phyloP scores from a whole-genome alignment of 2,113 vertebrate genomes.

The Cyprinodon variegatus region DNA sequence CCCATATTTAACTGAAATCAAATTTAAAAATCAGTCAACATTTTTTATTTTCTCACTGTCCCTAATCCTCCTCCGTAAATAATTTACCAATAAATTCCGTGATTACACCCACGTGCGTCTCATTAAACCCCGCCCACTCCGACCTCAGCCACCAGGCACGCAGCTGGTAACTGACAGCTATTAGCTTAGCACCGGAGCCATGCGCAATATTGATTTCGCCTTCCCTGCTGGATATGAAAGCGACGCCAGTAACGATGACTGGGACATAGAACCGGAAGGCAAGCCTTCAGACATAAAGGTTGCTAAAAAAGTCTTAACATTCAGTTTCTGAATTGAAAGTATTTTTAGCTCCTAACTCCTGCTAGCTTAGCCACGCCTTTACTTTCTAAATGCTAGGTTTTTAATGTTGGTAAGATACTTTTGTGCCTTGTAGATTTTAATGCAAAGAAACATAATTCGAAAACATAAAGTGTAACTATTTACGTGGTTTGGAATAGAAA shows the following conservation, averaged over 20 bases:
- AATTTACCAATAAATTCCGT: too few species aligned
- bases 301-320: rapidly evolving
- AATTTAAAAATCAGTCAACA: too few species aligned
- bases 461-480: not conserved
- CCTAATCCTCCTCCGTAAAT: too few species aligned
- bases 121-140: slow-evolving; percentile 11
- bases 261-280: slow-evolving; percentile 56
- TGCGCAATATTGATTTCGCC: slow-evolving; percentile 20
- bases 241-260: slow-evolving; percentile 72
- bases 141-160: too few species aligned
- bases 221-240: slow-evolving; percentile 79
- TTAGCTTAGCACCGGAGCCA: not conserved
- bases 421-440: not conserved
- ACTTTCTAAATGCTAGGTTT: not conserved
- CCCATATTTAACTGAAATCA: too few species aligned
- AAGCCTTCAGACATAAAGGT: slow-evolving; percentile 15
- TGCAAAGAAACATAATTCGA: not conserved
- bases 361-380: not conserved
- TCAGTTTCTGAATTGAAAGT: not conserved
- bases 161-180: not conserved
- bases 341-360: not conserved
- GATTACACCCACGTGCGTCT: not conserved
- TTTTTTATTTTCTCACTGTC: too few species aligned
- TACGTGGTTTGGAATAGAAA: too few species aligned
- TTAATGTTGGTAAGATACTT: not conserved